Percentiles rank a stretch among this genome's conserved stretches.
Conservation (phyloP, 1,140 invertebrate genomes). For the Bombus polaris region DNA sequence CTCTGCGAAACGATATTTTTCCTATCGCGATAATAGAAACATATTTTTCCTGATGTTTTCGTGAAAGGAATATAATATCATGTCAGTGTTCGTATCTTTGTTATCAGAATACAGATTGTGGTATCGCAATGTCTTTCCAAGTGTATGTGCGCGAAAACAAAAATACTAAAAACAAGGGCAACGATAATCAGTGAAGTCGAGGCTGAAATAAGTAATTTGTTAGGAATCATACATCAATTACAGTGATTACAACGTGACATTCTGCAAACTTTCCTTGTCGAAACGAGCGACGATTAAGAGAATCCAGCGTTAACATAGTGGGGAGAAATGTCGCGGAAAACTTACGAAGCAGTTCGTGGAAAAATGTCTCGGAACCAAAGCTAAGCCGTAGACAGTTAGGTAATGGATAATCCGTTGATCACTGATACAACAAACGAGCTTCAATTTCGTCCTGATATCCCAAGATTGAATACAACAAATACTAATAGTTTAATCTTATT, state of each 20-base stretch:
- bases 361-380: conserved; percentile 10
- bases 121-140: neutral
- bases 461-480: too few species aligned
- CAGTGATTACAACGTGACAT: neutral
- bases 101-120: too few species aligned
- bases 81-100: too few species aligned
- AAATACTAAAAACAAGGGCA: neutral
- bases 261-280: neutral
- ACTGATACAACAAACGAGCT: conserved; percentile 8
- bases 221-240: neutral
- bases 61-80: too few species aligned
- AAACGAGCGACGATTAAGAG: neutral
- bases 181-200: conserved; percentile 3
- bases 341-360: neutral
- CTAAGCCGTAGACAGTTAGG: conserved; percentile 43
- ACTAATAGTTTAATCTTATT: too few species aligned
- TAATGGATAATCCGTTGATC: conserved; percentile 38
- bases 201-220: neutral
- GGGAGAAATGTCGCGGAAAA: neutral
- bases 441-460: neutral
- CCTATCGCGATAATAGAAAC: too few species aligned
- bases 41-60: too few species aligned
- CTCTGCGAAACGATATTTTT: too few species aligned
- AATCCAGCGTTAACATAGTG: neutral
- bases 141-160: neutral